Evolutionary conservation across 2,888 invertebrate genomes (phyloP).

Genomic region (Antitype chi): DNA sequence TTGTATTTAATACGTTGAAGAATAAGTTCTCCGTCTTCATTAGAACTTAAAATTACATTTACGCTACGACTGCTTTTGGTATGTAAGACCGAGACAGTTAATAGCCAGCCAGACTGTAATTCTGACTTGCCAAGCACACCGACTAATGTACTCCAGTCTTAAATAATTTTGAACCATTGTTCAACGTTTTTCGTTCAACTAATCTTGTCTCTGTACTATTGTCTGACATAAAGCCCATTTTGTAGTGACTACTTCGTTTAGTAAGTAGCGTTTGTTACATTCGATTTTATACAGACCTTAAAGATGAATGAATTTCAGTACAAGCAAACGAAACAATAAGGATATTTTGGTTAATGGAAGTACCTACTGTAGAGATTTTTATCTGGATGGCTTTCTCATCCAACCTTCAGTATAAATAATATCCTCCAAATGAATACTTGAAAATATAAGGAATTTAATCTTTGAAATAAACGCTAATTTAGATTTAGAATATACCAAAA

Average conservation of each 20-base stretch:
- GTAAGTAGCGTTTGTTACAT: neutral
- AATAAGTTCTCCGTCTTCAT: conserved; percentile 1
- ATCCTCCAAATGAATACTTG: too few relatives aligned
- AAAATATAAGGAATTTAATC: too few relatives aligned
- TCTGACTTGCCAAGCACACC: conserved; percentile 8
- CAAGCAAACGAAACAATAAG: neutral
- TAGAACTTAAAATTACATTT: neutral
- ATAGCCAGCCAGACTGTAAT: neutral
- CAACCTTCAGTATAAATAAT: too few relatives aligned
- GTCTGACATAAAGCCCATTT: neutral
- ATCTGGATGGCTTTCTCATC: too few relatives aligned
- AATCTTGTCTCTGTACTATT: conserved; percentile 8
- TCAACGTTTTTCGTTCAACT: conserved; percentile 22
- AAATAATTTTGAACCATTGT: conserved; percentile 29
- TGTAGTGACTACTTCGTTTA: neutral
- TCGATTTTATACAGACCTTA: neutral
- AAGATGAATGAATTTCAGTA: neutral
- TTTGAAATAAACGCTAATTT: too few relatives aligned
- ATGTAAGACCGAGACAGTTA: conserved; percentile 4
- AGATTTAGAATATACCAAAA: too few relatives aligned
- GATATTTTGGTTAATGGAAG: neutral
- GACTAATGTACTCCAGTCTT: conserved; percentile 6
- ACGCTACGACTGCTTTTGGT: conserved; percentile 1
- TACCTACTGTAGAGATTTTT: neutral
- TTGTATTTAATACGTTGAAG: neutral